phyloP scores from a whole-genome alignment of 2,888 invertebrate species.

The Miltochrista miniata region DNA sequence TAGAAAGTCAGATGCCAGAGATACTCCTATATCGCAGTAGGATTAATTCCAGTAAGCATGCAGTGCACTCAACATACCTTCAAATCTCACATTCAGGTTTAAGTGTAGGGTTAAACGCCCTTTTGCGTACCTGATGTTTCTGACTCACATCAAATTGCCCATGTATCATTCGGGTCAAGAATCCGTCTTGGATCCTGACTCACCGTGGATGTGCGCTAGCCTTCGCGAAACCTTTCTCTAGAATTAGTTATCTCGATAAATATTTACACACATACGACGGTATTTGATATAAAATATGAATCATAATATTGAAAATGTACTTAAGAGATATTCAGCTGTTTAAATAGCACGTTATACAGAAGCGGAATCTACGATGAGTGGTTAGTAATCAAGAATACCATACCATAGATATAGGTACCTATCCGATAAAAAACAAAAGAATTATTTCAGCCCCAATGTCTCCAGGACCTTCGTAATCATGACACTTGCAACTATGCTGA shows the following conservation, averaged over 20 bases:
- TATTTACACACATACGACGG: constrained; percentile 17
- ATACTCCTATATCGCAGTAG: not conserved
- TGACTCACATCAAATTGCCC: constrained; percentile 56
- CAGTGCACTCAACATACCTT: not conserved
- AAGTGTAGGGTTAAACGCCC: constrained; percentile 8
- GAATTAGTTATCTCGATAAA: constrained; percentile 25
- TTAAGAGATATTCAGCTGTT: too few relatives aligned
- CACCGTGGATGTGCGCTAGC: constrained; percentile 36
- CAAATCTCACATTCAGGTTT: not conserved
- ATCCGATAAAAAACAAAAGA: too few relatives aligned
- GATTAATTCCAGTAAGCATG: not conserved
- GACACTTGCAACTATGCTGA: too few relatives aligned
- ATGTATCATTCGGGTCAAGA: constrained; percentile 54
- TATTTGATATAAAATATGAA: too few relatives aligned
- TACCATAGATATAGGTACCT: too few relatives aligned
- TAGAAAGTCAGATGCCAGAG: not conserved
- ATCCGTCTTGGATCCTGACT: constrained; percentile 48
- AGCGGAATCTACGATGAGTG: too few relatives aligned
- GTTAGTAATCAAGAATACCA: too few relatives aligned
- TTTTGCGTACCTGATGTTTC: not conserved
- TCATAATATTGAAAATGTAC: not conserved
- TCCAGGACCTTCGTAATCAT: too few relatives aligned
- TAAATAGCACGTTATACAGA: too few relatives aligned
- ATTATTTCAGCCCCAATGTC: too few relatives aligned
- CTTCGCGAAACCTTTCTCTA: constrained; percentile 36